Base-by-base conservation (phyloP, 2,888 invertebrate species). In the Thymelicus lineola region DNA sequence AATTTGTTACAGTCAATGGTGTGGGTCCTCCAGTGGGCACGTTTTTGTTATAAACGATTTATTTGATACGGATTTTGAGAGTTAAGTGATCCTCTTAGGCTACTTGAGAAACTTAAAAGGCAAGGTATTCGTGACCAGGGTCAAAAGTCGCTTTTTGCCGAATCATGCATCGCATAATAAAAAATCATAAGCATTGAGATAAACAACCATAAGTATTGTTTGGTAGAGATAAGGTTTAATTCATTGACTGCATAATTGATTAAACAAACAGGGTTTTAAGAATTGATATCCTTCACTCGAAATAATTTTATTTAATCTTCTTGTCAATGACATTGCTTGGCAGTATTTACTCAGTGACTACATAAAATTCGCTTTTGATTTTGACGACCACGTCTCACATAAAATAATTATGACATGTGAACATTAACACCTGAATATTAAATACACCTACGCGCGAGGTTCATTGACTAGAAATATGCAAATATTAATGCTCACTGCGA, bases 1-100 rank as follows among this genome's bases (percentile, higher is more conserved):
- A 63, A 63, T 77, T 75, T 74, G 72, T 73, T 74, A 66, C 70
- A 36, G 68, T 57, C 42, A 36, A 15, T 12, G 69, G 75, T 71
- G 71, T 50, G 70, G 70, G 68, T 65, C 72, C 57, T 50, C 60
- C 45, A 66, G 53, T 45, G 36, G 48, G 68, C 60, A 50, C 42
- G 46, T 46, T 62, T 64, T 42, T 58, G 17, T 28, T 35, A 53
- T 28, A 53, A 42, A 36, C 15, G 42, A 59, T 28, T 28, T 60
- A 45, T 53, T 53, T 20, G 20, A 5, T 53, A 53, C 10, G 20
- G 10, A 12, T 53, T 53, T 20, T 53, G 9, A 53, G 53, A 53
- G 7, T 4, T 5, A 20, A 50, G 6, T 50, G 14, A 50, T 2
- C 7, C 15, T 48, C 15, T 50, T 6, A 50, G 50, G 42, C 42